Conservation (phyloP, 2,888 invertebrate genomes). For the Ichneumon xanthorius region DNA sequence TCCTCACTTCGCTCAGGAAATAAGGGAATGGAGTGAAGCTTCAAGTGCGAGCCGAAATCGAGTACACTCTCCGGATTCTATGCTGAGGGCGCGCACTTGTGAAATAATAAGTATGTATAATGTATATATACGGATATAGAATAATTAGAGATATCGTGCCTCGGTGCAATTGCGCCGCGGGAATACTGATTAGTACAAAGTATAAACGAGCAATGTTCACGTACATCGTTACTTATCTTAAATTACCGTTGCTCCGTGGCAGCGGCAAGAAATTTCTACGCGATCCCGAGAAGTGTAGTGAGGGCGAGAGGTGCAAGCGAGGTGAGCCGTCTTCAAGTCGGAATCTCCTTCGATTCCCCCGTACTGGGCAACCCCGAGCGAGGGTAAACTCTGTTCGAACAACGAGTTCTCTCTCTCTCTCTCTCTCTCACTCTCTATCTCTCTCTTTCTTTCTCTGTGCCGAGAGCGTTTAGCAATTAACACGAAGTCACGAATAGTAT, state of each 20-base stretch:
- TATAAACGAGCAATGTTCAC: conserved; percentile 67
- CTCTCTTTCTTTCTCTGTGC: conserved; percentile 34
- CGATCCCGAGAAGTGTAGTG: neutral
- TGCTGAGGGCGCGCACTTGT: neutral
- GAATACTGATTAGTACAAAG: conserved; percentile 67
- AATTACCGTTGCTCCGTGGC: conserved; percentile 47
- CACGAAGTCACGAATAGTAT: conserved; percentile 67
- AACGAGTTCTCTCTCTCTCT: conserved; percentile 18
- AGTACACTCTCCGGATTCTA: neutral
- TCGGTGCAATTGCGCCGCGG: conserved; percentile 47
- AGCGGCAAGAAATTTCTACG: conserved; percentile 52
- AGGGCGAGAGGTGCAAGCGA: conserved; percentile 35
- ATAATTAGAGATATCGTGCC: conserved; percentile 52
- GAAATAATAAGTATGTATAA: conserved; percentile 32
- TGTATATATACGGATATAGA: conserved; percentile 20
- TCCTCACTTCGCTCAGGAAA: neutral
- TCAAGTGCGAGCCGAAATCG: neutral
- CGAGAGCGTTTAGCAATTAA: conserved; percentile 68
- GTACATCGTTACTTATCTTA: conserved; percentile 62
- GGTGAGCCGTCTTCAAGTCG: conserved; percentile 12
- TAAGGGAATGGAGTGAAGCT: conserved; percentile 7
- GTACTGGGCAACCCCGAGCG: conserved; percentile 8
- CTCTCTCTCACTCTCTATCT: conserved; percentile 16
- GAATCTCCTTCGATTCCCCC: conserved; percentile 61
- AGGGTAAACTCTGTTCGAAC: conserved; percentile 51